Evolutionary conservation across 2,888 invertebrate genomes (phyloP).

Genomic region (Ormyrus labotus): DNA sequence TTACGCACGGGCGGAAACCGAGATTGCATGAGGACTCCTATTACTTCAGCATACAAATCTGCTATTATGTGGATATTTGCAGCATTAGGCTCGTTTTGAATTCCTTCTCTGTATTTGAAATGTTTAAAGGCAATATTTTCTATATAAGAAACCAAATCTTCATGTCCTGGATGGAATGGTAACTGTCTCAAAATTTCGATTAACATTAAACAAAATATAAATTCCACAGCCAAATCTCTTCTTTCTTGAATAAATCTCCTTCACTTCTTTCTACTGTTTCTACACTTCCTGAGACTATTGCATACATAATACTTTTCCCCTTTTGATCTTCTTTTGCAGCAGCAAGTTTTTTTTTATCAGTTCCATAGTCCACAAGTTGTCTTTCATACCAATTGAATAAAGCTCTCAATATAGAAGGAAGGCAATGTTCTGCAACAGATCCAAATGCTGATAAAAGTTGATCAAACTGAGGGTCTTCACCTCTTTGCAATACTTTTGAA

Average conservation of each 20-base stretch:
- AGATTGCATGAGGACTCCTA: conserved; percentile 95
- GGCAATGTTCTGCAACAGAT: conserved; percentile 96
- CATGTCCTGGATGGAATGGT: conserved; percentile 98
- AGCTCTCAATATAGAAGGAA: conserved; percentile 94
- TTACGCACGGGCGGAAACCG: conserved; percentile 95
- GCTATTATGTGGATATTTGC: conserved; percentile 97
- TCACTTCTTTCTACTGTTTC: conserved; percentile 84
- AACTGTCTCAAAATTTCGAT: conserved; percentile 97
- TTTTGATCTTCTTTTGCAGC: conserved; percentile 79
- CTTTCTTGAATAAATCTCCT: conserved; percentile 90
- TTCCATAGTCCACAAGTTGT: conserved; percentile 84
- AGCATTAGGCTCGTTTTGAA: conserved; percentile 95
- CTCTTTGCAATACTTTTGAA: conserved; percentile 95
- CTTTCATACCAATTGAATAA: conserved; percentile 96
- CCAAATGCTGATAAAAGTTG: conserved; percentile 94
- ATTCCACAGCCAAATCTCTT: conserved; percentile 97
- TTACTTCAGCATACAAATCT: conserved; percentile 98
- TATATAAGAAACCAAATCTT: conserved; percentile 94
- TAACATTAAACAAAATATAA: conserved; percentile 97
- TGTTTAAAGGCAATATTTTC: conserved; percentile 97
- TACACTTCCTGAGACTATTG: conserved; percentile 83
- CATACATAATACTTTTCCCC: conserved; percentile 83
- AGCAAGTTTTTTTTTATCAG: conserved; percentile 78
- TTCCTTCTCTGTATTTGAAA: conserved; percentile 96
- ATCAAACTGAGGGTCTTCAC: conserved; percentile 97